Evolutionary conservation across 2,888 invertebrate genomes (phyloP).

Genomic region (Calliphora vomitoria): DNA sequence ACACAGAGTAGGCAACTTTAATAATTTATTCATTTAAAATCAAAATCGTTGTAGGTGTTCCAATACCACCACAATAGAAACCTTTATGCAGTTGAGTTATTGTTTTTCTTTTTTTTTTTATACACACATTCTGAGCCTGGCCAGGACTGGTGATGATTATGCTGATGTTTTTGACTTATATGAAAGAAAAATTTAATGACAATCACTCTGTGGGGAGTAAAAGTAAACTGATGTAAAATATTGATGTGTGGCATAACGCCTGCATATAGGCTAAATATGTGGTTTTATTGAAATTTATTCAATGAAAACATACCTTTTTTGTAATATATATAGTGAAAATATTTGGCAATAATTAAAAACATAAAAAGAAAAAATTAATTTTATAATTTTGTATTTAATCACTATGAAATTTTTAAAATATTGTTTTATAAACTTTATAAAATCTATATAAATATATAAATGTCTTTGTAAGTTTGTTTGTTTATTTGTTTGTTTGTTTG

Average conservation of each 20-base stretch:
- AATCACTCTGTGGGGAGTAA: constrained; percentile 3
- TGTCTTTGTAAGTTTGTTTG: no score
- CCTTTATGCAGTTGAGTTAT: neutral
- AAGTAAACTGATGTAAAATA: neutral
- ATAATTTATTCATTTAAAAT: no score
- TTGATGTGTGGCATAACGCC: neutral
- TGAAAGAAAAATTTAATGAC: constrained; percentile 3
- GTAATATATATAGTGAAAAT: no score
- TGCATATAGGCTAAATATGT: neutral
- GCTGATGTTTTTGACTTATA: neutral
- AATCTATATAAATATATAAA: no score
- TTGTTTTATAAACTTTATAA: no score
- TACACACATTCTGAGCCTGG: neutral
- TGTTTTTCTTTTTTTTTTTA: no score
- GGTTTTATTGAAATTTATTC: neutral
- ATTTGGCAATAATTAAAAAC: no score
- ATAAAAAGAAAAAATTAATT: no score
- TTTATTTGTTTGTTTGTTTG: no score
- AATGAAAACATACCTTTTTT: neutral
- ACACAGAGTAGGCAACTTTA: no score
- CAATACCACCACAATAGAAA: neutral
- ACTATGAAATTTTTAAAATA: no score
- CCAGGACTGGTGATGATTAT: neutral
- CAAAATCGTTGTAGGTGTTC: neutral
- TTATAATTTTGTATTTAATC: no score